Conservation (phyloP, 1,140 invertebrate genomes). For the Drosophila pruinosa region DNA sequence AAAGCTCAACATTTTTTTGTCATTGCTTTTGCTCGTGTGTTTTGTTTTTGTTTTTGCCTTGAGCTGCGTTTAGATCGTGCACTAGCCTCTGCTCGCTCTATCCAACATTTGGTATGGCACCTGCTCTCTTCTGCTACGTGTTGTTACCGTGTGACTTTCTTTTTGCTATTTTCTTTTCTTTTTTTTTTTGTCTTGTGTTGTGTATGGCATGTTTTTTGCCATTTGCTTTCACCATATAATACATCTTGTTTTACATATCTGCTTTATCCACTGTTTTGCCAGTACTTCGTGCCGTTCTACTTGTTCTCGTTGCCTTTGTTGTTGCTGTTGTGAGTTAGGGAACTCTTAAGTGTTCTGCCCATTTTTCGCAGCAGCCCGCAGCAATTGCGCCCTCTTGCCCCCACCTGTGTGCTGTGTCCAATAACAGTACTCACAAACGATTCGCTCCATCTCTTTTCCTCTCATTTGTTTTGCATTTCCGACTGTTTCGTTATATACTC, state of each 20-base stretch:
- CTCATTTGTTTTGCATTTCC: background rate
- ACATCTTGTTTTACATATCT: constrained; percentile 10
- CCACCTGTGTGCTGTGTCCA: background rate
- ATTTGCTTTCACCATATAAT: constrained; percentile 44
- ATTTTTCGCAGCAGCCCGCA: background rate
- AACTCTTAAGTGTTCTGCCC: constrained; percentile 1
- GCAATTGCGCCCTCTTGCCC: background rate
- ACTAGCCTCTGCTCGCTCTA: background rate
- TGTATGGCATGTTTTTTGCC: constrained; percentile 19
- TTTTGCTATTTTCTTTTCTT: constrained; percentile 20
- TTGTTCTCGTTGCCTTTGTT: background rate
- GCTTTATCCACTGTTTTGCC: background rate
- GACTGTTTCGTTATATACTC: constrained; percentile 1
- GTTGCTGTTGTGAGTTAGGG: background rate
- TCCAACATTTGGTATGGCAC: background rate
- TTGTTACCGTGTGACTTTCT: constrained; percentile 34
- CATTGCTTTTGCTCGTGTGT: background rate
- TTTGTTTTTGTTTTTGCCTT: background rate
- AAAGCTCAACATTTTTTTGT: constrained; percentile 4
- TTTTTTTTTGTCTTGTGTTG: background rate
- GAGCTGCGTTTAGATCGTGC: background rate
- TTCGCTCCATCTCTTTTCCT: background rate
- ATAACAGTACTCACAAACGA: background rate
- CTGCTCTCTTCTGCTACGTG: background rate
- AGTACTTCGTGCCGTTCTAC: background rate